Evolutionary conservation across 2,113 vertebrate species (phyloP).

Genomic region (Synchiropus splendidus): DNA sequence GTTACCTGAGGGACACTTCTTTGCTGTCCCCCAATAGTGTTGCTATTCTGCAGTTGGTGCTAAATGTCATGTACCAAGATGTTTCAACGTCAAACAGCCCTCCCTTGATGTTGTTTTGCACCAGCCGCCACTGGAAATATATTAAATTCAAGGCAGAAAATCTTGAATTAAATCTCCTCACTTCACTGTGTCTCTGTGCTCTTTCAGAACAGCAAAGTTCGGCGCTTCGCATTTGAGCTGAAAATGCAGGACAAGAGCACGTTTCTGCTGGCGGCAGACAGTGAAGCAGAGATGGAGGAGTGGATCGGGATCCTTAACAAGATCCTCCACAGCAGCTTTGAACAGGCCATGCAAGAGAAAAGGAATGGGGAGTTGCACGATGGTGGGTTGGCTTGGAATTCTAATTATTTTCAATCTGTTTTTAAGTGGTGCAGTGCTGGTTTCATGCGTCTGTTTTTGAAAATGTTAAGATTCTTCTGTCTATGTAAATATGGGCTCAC

Average conservation of each 20-base stretch:
- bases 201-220: constrained; percentile 86
- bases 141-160: neutral
- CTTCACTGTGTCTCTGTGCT: neutral
- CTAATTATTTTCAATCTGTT: neutral
- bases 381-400: constrained; percentile 54
- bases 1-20: too few relatives aligned
- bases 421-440: too few relatives aligned
- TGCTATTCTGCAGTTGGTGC: too few relatives aligned
- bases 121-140: too few relatives aligned
- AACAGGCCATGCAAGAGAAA: constrained; percentile 91
- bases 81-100: too few relatives aligned
- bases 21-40: too few relatives aligned
- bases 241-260: constrained; percentile 99
- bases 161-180: too few relatives aligned
- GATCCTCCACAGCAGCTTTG: constrained; percentile 93
- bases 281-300: constrained; percentile 92
- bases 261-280: constrained; percentile 89
- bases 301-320: constrained; percentile 89
- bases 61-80: too few relatives aligned
- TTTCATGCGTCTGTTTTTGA: too few relatives aligned
- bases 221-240: constrained; percentile 92
- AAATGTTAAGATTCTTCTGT: too few relatives aligned
- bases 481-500: too few relatives aligned
- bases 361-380: constrained; percentile 86
- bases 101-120: too few relatives aligned